Base-by-base conservation (phyloP, 92 coral and sea anemone species). In the Umimayanthus chanpuru region DNA sequence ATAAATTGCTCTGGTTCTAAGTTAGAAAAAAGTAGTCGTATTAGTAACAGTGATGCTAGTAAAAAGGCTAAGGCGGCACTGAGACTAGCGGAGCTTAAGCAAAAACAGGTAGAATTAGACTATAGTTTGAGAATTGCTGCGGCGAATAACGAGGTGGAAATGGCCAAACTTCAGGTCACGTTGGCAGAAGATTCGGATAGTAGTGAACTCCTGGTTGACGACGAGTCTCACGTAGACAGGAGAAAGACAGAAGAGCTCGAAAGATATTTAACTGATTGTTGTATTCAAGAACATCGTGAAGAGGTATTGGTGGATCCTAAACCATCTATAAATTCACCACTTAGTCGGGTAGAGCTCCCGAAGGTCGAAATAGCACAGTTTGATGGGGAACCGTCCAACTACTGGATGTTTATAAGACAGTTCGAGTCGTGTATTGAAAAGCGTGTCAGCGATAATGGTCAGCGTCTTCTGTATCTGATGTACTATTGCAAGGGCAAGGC, bases 341-440 rank as follows among this genome's bases (percentile, higher is more conserved):
- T n/a, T 21, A 49, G 78, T 41, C 25, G 90, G 23, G 16, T 94
- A 15, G 94, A 91, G 2, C 80, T 94, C 84, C 93, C 94, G 0
- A 90, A 92, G 70, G 77, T 88, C 12, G 94, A 89, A 29, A 84
- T 91, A 67, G 16, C 88, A 73, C 87, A 38, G 15, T 91, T 86
- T 72, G 93, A 94, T 68, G 96, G 96, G 3, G 88, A 94, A 50
- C 90, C 93, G 1, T 26, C 53, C 30, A 77, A 16, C 0, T 94
- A 86, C 79, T 82, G 88, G 26, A 43, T 79, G 73, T 94, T 94
- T 71, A 94, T 94, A 14, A 92, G 81, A 73, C 90, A 70, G 72
- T 94, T 94, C n/a, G 92, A 92, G 70, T 6, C 82, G 25, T 90
- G 89, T 36, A 76, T 93, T 38, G 91, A 91, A 79, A 47, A 61